These are phyloP conservation scores for Darevskia mixta DNA, from an alignment of 2,797 vertebrate species.

Conservation along the genomic window DNA sequence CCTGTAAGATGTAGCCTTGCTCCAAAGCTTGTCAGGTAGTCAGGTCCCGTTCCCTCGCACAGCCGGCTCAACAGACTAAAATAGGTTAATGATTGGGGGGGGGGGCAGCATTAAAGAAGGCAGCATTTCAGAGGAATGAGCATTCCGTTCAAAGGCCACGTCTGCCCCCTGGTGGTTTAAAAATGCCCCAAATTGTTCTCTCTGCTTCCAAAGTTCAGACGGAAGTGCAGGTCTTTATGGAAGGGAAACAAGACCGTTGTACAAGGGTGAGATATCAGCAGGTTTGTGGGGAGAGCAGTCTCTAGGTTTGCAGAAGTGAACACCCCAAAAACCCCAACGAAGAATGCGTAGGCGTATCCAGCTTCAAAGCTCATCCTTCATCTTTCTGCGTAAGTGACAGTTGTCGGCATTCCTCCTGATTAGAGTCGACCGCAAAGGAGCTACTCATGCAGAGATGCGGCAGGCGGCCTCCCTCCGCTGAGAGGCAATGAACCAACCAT, in stretches of 20 bases:
- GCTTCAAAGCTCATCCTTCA: neutral
- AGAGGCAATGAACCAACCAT: neutral
- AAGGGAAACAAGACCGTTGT: neutral
- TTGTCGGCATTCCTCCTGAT: neutral
- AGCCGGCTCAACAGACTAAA: accelerated
- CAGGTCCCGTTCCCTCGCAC: neutral
- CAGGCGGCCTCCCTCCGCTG: neutral
- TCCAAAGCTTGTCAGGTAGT: neutral
- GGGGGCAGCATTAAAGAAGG: neutral
- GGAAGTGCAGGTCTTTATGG: no score
- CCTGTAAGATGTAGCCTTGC: neutral
- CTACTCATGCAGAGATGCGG: neutral
- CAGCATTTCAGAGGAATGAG: neutral
- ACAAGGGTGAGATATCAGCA: neutral
- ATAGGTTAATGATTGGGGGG: neutral
- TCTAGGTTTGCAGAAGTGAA: no score
- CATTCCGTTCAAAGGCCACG: slow-evolving; percentile 59
- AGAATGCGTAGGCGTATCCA: neutral
- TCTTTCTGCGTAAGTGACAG: no score
- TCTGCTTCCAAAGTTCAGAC: neutral
- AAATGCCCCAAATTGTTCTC: neutral
- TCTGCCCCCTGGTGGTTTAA: slow-evolving; percentile 78
- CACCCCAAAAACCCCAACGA: neutral
- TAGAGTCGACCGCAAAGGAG: neutral
- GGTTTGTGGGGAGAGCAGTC: neutral